Conservation (phyloP, 2,797 vertebrate genomes). For the Tenualosa thibaudeaui region DNA sequence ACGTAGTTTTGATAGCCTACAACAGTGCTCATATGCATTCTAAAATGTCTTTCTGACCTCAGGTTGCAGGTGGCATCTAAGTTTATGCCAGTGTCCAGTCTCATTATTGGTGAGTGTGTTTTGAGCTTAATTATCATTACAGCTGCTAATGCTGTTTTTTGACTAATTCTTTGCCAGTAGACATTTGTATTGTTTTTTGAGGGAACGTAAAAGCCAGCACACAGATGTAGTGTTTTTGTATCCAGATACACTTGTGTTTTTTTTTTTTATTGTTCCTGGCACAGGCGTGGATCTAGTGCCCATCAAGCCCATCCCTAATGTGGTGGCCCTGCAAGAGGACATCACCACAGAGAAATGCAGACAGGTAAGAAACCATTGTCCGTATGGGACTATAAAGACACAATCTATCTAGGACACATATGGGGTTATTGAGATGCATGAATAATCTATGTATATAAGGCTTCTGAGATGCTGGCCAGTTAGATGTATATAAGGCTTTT, state of each 20-base stretch:
- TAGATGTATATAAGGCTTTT: no score
- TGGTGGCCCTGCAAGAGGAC: conserved; percentile 91
- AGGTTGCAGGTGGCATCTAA: conserved; percentile 97
- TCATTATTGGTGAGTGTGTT: conserved; percentile 88
- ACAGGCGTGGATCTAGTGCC: conserved; percentile 93
- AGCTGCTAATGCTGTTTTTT: not conserved
- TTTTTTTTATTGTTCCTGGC: not conserved
- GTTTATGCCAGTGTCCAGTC: conserved; percentile 96
- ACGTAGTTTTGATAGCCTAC: not conserved
- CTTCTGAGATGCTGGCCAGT: no score
- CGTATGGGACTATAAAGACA: no score
- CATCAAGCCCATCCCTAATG: conserved; percentile 90
- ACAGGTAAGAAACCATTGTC: conserved; percentile 73
- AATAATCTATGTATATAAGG: no score
- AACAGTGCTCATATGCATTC: not conserved
- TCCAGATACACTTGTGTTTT: not conserved
- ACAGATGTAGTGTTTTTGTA: not conserved
- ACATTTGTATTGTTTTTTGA: no score
- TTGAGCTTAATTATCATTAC: not conserved
- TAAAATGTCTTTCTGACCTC: not conserved
- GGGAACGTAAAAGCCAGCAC: no score
- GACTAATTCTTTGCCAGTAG: not conserved
- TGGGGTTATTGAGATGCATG: no score
- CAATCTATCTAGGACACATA: no score
- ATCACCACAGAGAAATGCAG: conserved; percentile 93